Base-by-base conservation (phyloP, 2,888 invertebrate genomes). In the Acrobasis repandana region DNA sequence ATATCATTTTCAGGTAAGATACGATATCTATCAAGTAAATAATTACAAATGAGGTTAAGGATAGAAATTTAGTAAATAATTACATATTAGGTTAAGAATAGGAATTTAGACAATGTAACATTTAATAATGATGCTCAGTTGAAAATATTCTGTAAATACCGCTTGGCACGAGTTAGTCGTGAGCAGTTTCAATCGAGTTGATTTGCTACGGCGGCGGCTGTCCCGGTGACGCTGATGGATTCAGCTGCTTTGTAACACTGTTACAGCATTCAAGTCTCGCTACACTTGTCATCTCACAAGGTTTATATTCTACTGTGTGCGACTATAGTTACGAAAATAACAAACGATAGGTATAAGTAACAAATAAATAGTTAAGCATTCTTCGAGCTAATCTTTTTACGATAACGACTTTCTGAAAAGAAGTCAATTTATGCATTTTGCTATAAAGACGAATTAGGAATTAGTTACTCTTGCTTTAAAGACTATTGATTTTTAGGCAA, bases 201-300 rank as follows among this genome's bases (percentile, higher is more conserved):
- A 69, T 72, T 71, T 58, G 65, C 60, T 57, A 65, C 69, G 69
- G 51, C 28, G 15, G 56, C 43, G 50, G 49, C 33, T 54, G 49
- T n/a, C n/a, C n/a, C 20, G 11, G 58, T 52, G 62, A 63, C 62
- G 65, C 60, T 60, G 65, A 65, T 62, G 63, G 65, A 68, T 71
- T 64, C 60, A 56, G 59, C 34, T 36, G 64, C 63, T 66, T 64
- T 64, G 64, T 66, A 20, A n/a, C 58, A 36, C 63, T 64, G 64
- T 66, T 3, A n/a, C 58, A 36, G 43, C 34, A 38, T 58, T 48
- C 47, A 48, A 46, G 58, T 20, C 65, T 63, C 65, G 63, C 52
- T 62, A 66, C 66, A 68, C 64, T 65, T 66, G 65, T 67, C 65
- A 61, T 62, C 18, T 56, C 20, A 33, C 64, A 63, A 67, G 64